Percentiles rank a stretch among this genome's conserved stretches.
These are phyloP conservation scores for Andrena flavipes DNA, from an alignment of 2,888 invertebrate genomes.

Conservation along the genomic window DNA sequence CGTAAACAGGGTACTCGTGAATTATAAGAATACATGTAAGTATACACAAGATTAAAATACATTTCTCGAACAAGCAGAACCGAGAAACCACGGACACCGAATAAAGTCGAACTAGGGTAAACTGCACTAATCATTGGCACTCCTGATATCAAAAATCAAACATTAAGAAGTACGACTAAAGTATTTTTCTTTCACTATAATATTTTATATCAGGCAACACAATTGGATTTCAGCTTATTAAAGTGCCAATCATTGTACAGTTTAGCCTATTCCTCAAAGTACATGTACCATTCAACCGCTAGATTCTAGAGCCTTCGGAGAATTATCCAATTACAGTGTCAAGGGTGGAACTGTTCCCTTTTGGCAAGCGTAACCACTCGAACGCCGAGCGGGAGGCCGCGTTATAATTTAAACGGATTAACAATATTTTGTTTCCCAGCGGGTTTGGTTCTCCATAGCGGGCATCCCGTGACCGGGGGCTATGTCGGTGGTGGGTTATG, in stretches of 20 bases:
- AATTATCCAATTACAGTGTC: slow-evolving; percentile 23
- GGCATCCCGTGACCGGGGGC: slow-evolving; percentile 60
- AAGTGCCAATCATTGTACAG: not conserved
- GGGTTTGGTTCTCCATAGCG: slow-evolving; percentile 32
- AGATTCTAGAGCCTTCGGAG: not conserved
- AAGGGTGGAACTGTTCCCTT: slow-evolving; percentile 6
- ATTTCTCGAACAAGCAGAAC: too few relatives aligned
- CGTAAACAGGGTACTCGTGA: too few relatives aligned
- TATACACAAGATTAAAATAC: too few relatives aligned
- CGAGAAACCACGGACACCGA: too few relatives aligned
- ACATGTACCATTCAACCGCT: not conserved
- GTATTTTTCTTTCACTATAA: too few relatives aligned
- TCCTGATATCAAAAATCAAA: too few relatives aligned
- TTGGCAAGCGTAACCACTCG: not conserved
- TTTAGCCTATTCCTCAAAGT: not conserved
- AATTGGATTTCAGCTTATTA: too few relatives aligned
- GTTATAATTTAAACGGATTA: slow-evolving; percentile 69
- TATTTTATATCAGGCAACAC: too few relatives aligned
- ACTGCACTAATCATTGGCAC: too few relatives aligned
- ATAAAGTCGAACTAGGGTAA: too few relatives aligned
- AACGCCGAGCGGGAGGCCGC: slow-evolving; percentile 18
- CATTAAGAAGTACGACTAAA: too few relatives aligned
- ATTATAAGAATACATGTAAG: too few relatives aligned
- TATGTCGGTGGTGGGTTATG: slow-evolving; percentile 66
- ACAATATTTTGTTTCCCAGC: slow-evolving; percentile 66